A percentile compares a stretch with the other conserved stretches of the same genome.
Conservation (phyloP, 2,113 vertebrate genomes). For the Platysternon megacephalum region DNA sequence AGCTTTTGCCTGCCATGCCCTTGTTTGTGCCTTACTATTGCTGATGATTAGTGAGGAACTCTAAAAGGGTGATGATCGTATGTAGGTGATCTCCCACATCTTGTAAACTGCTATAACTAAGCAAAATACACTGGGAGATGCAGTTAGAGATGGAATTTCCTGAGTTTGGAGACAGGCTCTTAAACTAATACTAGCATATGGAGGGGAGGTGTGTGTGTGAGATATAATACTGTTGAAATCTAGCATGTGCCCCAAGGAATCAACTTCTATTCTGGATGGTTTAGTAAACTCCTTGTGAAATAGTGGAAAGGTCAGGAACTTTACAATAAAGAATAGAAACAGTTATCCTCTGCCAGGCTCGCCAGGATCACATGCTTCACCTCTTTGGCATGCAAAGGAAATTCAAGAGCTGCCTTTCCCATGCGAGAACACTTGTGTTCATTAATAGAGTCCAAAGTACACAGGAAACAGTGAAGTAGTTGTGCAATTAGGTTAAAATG, state of each 20-base stretch:
- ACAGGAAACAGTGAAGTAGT: conserved; percentile 3
- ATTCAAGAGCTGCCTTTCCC: conserved; percentile 25
- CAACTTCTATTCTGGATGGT: neutral
- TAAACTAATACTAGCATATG: rapidly evolving
- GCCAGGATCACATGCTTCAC: neutral
- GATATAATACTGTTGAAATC: neutral
- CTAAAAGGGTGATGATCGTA: rapidly evolving
- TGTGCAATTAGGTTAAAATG: conserved; percentile 33
- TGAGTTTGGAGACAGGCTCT: neutral
- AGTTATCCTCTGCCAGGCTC: neutral
- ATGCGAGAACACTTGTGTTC: neutral
- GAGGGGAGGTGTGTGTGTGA: neutral
- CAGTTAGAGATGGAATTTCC: neutral
- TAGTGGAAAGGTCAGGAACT: neutral
- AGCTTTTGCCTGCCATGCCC: neutral
- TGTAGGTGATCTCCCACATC: neutral
- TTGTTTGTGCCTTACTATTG: neutral
- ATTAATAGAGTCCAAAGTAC: conserved; percentile 23
- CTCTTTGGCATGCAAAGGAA: conserved; percentile 25
- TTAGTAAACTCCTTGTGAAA: neutral
- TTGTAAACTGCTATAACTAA: neutral
- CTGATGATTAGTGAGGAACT: neutral
- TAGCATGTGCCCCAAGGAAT: rapidly evolving
- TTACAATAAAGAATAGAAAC: conserved; percentile 2
- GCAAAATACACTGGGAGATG: neutral